Evolutionary conservation across 2,113 vertebrate species (phyloP), one percentile per base, ranked within the genome.

Genomic region (Lethenteron reissneri): DNA sequence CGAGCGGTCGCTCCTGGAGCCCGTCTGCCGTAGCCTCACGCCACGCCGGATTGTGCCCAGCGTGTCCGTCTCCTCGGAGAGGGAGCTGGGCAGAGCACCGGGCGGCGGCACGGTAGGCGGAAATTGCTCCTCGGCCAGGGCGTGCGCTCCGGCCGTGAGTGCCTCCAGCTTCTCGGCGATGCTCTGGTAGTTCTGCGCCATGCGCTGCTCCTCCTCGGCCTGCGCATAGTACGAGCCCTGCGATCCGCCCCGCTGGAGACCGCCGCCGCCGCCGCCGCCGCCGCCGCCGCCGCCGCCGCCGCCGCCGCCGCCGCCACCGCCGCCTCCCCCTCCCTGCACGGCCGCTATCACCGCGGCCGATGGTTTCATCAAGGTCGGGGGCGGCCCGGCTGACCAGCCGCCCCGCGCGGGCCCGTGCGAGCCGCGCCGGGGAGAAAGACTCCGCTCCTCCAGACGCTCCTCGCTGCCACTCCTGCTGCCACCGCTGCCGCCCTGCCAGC

Each of bases 181-280:
- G 64, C 25, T 68, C 64, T 68, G 64, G 64, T 68, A 68, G 64
- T 68, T 68, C 25, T 68, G 64, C n/a, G 64, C 64, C n/a, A 68
- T n/a, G n/a, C 25, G n/a, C 64, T 68, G 64, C n/a, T 68, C 64
- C 25, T 68, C 64, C 9, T 68, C n/a, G 25, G 64, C 64, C 25
- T n/a, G 64, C 64, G 25, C 8, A n/a, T 17, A 68, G 64, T 17
- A 68, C n/a, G 64, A 68, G 25, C n/a, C 64, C 64, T 17, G 25
- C 8, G n/a, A 25, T 68, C 25, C 64, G 10, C 9, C n/a, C 25
- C 9, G 64, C n/a, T n/a, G 11, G 25, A 25, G 25, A 11, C n/a
- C 15, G 62, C 11, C 21, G 62, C 62, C 11, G 62, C 21, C 62
- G 21, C 15, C 15, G 8, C 62, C 62, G 62, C 62, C 21, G 9